Evolutionary conservation across 2,797 vertebrate genomes (phyloP), one percentile per base, ranked within the genome.

Genomic region (Sparidentex hasta): DNA sequence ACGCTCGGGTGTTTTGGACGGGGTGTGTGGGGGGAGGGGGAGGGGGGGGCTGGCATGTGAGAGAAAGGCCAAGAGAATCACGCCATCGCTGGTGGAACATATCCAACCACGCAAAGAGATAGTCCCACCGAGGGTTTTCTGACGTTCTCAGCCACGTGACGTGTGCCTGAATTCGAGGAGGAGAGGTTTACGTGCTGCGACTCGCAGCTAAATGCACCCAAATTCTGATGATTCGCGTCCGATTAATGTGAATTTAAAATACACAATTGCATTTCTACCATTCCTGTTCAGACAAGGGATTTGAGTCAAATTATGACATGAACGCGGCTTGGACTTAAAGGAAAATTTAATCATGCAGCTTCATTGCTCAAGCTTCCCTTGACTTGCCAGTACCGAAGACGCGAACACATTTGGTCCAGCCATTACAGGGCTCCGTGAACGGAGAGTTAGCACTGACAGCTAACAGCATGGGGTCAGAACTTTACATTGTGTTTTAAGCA

Each of bases 41-140:
- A n/a, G n/a, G 59, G 73, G 51, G 50, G 79, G 71, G 73, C 46
- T 65, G 76, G 66, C 68, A 56, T 72, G 82, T 76, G 75, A 74
- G 82, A 85, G n/a, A 89, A 29, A 76, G 33, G 71, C 77, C 81
- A 48, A 81, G 59, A 81, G 59, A 66, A 83, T 83, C 70, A 85
- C 58, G 14, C 77, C 57, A 65, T 76, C 47, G 29, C 81, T 80
- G 43, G 58, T 66, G 79, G 86, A 87, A 82, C 83, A 81, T 68
- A 65, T 76, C 73, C 84, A 88, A 55, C 55, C 69, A 63, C 65
- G 57, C 62, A 69, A 65, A 72, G 79, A 82, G 80, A 78, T 70
- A 59, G 47, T 72, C 82, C 85, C 76, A 5, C 56, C 0, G 75
- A 82, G 83, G 46, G 71, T 76, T 56, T 82, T 27, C 65, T 74